Evolutionary conservation across 2,888 invertebrate species (phyloP).

Genomic region (Aphidius colemani): DNA sequence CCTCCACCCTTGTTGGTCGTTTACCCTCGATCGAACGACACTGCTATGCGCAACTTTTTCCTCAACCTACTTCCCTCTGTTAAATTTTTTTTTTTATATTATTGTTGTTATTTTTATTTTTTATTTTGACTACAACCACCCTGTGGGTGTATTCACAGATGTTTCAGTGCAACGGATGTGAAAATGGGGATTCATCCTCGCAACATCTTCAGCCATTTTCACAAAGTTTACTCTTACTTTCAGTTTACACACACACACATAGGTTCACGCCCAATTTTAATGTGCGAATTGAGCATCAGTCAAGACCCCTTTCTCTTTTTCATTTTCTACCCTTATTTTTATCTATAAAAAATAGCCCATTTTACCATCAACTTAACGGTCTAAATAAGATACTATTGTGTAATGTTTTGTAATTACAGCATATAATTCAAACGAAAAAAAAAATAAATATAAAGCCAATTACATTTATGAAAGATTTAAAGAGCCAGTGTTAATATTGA

Average conservation of each 20-base stretch:
- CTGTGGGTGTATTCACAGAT: slow-evolving; percentile 20
- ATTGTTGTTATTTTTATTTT: neutral
- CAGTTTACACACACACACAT: slow-evolving; percentile 4
- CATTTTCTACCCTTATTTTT: no score
- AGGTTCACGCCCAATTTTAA: slow-evolving; percentile 23
- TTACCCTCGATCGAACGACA: slow-evolving; percentile 30
- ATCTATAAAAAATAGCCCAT: no score
- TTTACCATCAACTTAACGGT: no score
- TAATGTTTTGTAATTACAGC: no score
- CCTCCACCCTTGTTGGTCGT: slow-evolving; percentile 23
- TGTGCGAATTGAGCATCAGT: slow-evolving; percentile 25
- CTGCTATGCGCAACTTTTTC: slow-evolving; percentile 13
- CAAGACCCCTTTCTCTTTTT: slow-evolving; percentile 6
- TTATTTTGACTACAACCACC: slow-evolving; percentile 8
- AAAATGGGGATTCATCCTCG: neutral
- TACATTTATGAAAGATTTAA: no score
- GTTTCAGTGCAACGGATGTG: slow-evolving; percentile 14
- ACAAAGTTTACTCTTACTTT: slow-evolving; percentile 5
- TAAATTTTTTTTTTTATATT: no score
- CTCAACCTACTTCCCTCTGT: no score
- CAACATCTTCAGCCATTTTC: slow-evolving; percentile 19
- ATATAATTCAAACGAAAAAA: no score
- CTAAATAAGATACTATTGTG: no score
- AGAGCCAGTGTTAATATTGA: no score
- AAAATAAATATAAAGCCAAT: no score